These are phyloP conservation scores for Drosophila nigritarsus DNA, from an alignment of 2,888 invertebrate genomes.

Conservation along the genomic window DNA sequence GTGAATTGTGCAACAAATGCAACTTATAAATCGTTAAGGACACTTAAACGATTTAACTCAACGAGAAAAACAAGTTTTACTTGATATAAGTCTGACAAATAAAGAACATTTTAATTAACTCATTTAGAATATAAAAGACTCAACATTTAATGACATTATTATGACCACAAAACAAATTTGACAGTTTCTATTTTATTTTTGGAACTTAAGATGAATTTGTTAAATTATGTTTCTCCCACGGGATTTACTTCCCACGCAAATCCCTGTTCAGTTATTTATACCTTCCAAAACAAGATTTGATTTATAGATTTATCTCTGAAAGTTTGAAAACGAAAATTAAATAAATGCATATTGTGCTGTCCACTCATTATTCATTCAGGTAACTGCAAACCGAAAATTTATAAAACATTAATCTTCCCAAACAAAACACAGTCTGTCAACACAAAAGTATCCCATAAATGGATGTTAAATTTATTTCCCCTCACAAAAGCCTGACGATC, in stretches of 20 bases:
- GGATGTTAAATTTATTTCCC: neutral
- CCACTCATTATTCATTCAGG: conserved; percentile 7
- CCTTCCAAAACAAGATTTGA: neutral
- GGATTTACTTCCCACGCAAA: neutral
- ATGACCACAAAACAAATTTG: neutral
- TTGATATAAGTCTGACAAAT: neutral
- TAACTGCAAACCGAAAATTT: neutral
- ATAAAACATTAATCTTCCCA: neutral
- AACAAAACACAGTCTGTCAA: neutral
- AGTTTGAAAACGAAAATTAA: conserved; percentile 3
- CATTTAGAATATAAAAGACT: neutral
- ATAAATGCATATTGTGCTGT: neutral
- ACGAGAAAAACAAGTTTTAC: neutral
- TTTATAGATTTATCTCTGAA: neutral
- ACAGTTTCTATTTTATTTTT: neutral
- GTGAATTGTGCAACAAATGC: conserved; percentile 14
- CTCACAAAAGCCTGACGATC: neutral
- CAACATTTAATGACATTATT: neutral
- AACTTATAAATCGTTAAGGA: neutral
- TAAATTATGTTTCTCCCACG: neutral
- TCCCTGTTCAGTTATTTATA: neutral
- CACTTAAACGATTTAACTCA: no score
- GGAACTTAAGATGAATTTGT: neutral
- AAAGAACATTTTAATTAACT: neutral
- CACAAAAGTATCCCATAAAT: neutral